Base-by-base conservation (phyloP, 2,113 vertebrate genomes). In the Propithecus coquereli region DNA sequence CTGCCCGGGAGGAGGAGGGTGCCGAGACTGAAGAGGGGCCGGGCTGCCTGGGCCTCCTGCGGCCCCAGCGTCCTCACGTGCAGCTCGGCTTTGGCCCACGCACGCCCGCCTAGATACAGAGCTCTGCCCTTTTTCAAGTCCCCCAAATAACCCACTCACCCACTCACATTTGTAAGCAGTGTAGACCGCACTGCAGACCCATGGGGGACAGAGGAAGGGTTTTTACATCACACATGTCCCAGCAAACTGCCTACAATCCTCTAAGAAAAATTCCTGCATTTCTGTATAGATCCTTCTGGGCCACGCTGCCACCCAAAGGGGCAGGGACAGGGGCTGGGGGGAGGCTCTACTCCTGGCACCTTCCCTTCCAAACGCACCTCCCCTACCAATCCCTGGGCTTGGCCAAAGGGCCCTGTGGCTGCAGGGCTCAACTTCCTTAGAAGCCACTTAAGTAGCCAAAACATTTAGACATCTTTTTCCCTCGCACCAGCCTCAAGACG, bases 41-140 rank as follows among this genome's bases (percentile, higher is more conserved):
- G 73, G n/a, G 50, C 47, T 45, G 10, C 45, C 52, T 45, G 3
- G 23, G n/a, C 87, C 14, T 52, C 68, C 54, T 52, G 63, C 54
- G n/a, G 22, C 61, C 2, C 0, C 0, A 11, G 43, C 50, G 32
- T 82, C 34, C 45, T 50, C 27, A 27, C 6, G 7, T 4, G 22
- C 8, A 50, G 66, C 73, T 25, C 0, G 8, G 61, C 9, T 18
- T n/a, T 45, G 34, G n/a, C 66, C 61, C 37, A 20, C 2, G 2
- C 73, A 8, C 16, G 25, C 32, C 7, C 30, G 2, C 70, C 86
- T n/a, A 8, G 11, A 52, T 14, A 12, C 4, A 37, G 37, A 82
- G 71, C 14, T 45, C 43, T 7, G 5, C 17, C n/a, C 3, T 81
- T 17, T 50, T 81, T 47, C 83, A 80, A 11, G 25, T n/a, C 23